Base-by-base conservation (phyloP, 2,113 vertebrate genomes). In the Ramphastos sulfuratus region DNA sequence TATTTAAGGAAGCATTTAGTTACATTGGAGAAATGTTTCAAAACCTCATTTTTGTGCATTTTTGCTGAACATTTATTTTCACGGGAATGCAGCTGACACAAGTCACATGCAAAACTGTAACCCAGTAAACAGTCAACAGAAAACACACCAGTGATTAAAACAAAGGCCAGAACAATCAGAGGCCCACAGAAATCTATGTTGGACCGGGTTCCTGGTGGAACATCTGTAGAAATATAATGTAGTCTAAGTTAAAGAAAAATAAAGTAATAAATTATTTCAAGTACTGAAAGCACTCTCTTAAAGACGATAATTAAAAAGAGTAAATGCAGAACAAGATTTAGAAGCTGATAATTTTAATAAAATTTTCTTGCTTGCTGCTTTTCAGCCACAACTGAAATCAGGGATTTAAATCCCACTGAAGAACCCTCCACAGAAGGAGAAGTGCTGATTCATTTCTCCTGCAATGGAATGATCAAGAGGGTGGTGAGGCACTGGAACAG, bases 1-100 rank as follows among this genome's bases (percentile, higher is more conserved):
- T 78, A 25, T 82, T 90, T 86, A 93, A 80, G 54, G 76, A 90
- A 94, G 50, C 66, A 70, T 76, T 91, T 75, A 56, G 27, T 78
- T 84, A 76, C 1, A 0, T 65, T 70, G 82, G 61, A 96, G 24
- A 79, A 86, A 81, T 61, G 42, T 61, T 93, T 75, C 80, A 84
- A 69, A 93, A 86, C 72, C 70, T 94, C 69, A 33, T 81, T 87
- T 72, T 54, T 60, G 52, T 77, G 71, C 42, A 28, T 85, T 94
- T 91, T 84, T 75, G 42, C 85, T 93, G 73, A 88, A 81, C 0
- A 0, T 67, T 71, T 44, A 74, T 81, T 95, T 86, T 84, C 76
- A 78, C 17, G n/a, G 72, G 37, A 89, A 65, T 35, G 59, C 28
- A 90, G 63, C 35, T 82, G 58, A 78, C 18, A 76, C 14, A 75